Percentiles rank a stretch among this genome's conserved stretches.
Evolutionary conservation across 2,113 vertebrate genomes (phyloP).

Genomic region (Gallinago media): DNA sequence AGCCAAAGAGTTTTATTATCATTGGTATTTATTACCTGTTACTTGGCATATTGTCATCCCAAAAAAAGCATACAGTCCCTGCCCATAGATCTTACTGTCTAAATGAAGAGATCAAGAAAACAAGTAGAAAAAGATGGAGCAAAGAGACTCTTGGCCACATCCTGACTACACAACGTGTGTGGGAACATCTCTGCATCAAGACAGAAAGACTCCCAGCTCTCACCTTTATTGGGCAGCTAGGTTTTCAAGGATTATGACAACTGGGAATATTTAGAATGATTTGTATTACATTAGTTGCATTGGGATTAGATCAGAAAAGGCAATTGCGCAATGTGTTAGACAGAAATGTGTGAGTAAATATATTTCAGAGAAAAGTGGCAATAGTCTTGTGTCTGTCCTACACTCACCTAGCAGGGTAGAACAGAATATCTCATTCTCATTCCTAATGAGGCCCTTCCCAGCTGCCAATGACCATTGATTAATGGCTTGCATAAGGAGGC

Average conservation of each 20-base stretch:
- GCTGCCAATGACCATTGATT: background rate
- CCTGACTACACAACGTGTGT: background rate
- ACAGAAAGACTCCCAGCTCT: background rate
- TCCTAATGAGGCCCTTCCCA: background rate
- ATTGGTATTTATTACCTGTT: slow-evolving; percentile 27
- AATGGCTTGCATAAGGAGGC: background rate
- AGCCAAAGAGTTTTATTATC: slow-evolving; percentile 19
- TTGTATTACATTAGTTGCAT: background rate
- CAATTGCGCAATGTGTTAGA: background rate
- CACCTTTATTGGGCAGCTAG: background rate
- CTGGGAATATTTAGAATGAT: background rate
- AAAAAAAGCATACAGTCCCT: background rate
- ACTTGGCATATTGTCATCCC: background rate
- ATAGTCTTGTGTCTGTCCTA: background rate
- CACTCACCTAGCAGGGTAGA: background rate
- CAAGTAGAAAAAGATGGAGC: slow-evolving; percentile 7
- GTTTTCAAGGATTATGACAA: background rate
- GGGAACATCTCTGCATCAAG: background rate
- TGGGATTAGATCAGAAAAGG: background rate
- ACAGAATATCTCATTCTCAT: background rate
- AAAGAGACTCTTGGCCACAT: background rate
- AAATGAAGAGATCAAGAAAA: slow-evolving; percentile 49
- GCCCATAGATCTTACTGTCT: background rate
- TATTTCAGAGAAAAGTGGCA: background rate
- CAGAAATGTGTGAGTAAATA: background rate